A percentile compares a stretch with the other conserved stretches of the same genome.
phyloP scores from a whole-genome alignment of 2,797 vertebrate genomes.

The Heliangelus exortis region DNA sequence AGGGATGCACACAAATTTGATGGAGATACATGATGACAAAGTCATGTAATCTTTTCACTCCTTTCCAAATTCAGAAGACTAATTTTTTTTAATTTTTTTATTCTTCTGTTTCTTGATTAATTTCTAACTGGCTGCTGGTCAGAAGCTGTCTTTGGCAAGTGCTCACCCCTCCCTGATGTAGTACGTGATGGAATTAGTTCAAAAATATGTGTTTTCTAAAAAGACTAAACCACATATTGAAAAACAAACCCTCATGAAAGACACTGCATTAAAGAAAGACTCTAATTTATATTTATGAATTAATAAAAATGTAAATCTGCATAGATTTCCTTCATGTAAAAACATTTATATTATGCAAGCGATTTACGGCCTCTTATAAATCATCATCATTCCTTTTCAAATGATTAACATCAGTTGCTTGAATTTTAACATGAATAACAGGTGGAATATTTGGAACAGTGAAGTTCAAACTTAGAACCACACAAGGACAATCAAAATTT shows the following conservation, averaged over 20 bases:
- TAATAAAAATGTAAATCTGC: conserved; percentile 74
- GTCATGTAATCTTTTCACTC: background rate
- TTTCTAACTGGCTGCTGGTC: conserved; percentile 1
- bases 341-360: conserved; percentile 66
- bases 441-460: conserved; percentile 30
- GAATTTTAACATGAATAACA: conserved; percentile 51
- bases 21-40: background rate
- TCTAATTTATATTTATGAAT: conserved; percentile 70
- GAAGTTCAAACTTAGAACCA: conserved; percentile 12
- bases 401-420: conserved; percentile 44
- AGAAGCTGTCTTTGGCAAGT: conserved; percentile 24
- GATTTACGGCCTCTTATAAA: conserved; percentile 64
- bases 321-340: conserved; percentile 63
- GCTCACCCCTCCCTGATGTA: conserved; percentile 20
- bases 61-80: conserved; percentile 15
- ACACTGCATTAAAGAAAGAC: conserved; percentile 49
- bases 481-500: conserved; percentile 1
- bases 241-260: conserved; percentile 47
- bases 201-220: conserved; percentile 38
- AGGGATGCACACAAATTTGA: background rate
- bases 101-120: conserved; percentile 28
- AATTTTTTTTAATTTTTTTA: conserved; percentile 7
- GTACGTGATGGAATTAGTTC: conserved; percentile 34
- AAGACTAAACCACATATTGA: conserved; percentile 31
- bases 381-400: conserved; percentile 47